Percentiles rank a stretch among this genome's conserved stretches.
Conservation (phyloP, 2,888 invertebrate species). For the Plagiodera versicolora region DNA sequence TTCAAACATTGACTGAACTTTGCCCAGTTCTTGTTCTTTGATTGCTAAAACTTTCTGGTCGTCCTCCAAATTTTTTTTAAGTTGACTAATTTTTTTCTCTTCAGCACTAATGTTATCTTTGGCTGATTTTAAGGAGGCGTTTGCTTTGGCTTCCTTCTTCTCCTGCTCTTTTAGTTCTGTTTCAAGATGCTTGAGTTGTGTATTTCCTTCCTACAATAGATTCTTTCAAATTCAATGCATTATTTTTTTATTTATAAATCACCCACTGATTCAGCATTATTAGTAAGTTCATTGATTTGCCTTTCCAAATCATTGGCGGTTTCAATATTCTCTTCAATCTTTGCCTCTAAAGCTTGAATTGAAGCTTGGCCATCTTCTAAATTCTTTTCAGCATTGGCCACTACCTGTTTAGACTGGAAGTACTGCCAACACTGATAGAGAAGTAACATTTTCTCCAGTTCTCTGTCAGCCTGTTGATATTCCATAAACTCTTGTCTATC, state of each 20-base stretch:
- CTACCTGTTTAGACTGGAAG: conserved; percentile 50
- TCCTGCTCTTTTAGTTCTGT: conserved; percentile 64
- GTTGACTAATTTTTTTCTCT: conserved; percentile 67
- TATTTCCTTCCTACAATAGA: conserved; percentile 64
- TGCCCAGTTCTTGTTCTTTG: conserved; percentile 64
- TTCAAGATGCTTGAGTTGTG: conserved; percentile 66
- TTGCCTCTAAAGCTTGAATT: conserved; percentile 50
- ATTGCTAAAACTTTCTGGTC: conserved; percentile 65
- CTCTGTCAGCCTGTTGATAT: conserved; percentile 82
- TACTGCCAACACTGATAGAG: conserved; percentile 76
- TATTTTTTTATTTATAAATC: too few species aligned
- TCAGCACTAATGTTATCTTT: conserved; percentile 69
- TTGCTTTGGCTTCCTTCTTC: conserved; percentile 66
- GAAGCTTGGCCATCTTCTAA: conserved; percentile 41
- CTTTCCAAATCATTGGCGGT: conserved; percentile 61
- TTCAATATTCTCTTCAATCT: conserved; percentile 58
- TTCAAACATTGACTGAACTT: conserved; percentile 67
- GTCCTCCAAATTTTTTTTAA: conserved; percentile 67
- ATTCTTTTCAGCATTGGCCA: conserved; percentile 40
- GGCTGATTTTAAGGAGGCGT: conserved; percentile 66
- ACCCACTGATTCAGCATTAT: conserved; percentile 67
- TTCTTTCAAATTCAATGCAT: not conserved
- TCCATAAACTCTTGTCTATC: conserved; percentile 85
- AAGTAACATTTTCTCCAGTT: conserved; percentile 78
- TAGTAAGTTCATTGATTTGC: conserved; percentile 65